These are phyloP conservation scores for Ceratosolen solmsi DNA, from an alignment of 1,140 invertebrate genomes.

Conservation along the genomic window DNA sequence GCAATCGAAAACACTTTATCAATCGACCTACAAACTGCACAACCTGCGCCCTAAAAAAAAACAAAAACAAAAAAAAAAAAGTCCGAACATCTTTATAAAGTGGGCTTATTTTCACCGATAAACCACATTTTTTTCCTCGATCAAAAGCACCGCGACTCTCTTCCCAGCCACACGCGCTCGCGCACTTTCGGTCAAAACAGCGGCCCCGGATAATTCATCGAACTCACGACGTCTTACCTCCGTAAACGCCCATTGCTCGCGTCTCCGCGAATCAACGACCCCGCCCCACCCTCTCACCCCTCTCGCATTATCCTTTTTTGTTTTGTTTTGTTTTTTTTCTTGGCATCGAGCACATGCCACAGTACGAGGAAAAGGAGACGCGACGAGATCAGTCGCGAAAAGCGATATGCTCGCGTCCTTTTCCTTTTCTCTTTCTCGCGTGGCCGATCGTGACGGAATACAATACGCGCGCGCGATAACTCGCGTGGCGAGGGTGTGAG, in stretches of 20 bases:
- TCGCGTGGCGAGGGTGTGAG: neutral
- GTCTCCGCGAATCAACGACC: constrained; percentile 35
- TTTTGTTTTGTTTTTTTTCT: too few species aligned
- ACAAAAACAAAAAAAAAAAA: neutral
- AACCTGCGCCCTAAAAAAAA: neutral
- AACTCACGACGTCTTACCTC: neutral
- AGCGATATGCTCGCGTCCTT: constrained; percentile 32
- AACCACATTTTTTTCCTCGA: too few species aligned
- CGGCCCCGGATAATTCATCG: too few species aligned
- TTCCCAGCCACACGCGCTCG: neutral
- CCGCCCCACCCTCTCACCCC: neutral
- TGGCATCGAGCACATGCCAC: too few species aligned
- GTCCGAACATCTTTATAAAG: neutral
- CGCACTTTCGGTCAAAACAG: too few species aligned
- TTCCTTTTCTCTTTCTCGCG: constrained; percentile 41
- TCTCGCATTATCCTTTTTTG: too few species aligned
- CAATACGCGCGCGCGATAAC: neutral
- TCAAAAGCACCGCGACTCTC: too few species aligned
- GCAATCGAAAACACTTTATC: neutral
- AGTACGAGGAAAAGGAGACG: too few species aligned
- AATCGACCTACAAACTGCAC: neutral
- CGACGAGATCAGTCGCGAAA: constrained; percentile 24
- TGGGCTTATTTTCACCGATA: too few species aligned
- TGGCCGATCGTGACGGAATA: constrained; percentile 43
- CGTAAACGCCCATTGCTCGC: neutral